Conservation (phyloP, 1,140 invertebrate genomes). For the Aphelinus certus region DNA sequence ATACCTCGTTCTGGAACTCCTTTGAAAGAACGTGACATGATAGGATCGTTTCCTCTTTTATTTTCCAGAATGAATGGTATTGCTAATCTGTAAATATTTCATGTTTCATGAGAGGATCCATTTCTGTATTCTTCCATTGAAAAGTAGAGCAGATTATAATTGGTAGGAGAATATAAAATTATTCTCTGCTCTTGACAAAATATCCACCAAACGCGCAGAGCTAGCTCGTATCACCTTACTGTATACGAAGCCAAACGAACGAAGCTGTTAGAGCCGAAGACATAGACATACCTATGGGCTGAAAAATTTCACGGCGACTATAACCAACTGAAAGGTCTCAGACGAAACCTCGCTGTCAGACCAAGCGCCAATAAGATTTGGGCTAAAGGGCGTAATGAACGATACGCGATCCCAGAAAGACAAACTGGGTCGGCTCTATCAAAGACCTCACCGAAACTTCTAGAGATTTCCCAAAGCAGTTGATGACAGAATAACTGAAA, state of each 20-base stretch:
- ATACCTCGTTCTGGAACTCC: conserved; percentile 45
- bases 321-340: too few relatives aligned
- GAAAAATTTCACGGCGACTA: too few relatives aligned
- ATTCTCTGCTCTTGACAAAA: conserved; percentile 29
- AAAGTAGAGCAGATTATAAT: conserved; percentile 9
- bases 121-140: conserved; percentile 38
- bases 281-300: too few relatives aligned
- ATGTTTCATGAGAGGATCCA: conserved; percentile 42
- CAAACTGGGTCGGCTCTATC: too few relatives aligned
- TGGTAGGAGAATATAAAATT: conserved; percentile 4
- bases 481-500: too few relatives aligned
- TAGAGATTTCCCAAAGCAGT: too few relatives aligned
- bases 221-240: conserved; percentile 38
- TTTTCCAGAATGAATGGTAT: conserved; percentile 34
- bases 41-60: conserved; percentile 28
- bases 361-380: too few relatives aligned
- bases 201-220: conserved; percentile 40
- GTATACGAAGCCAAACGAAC: conserved; percentile 22
- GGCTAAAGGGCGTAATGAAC: too few relatives aligned
- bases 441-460: too few relatives aligned
- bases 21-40: conserved; percentile 46
- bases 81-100: conserved; percentile 43
- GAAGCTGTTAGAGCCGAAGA: too few relatives aligned
- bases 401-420: too few relatives aligned
- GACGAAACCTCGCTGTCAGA: too few relatives aligned